Evolutionary conservation across 37 sponge, comb jelly and placozoan species (phyloP).

Genomic region (Ianthella basta): DNA sequence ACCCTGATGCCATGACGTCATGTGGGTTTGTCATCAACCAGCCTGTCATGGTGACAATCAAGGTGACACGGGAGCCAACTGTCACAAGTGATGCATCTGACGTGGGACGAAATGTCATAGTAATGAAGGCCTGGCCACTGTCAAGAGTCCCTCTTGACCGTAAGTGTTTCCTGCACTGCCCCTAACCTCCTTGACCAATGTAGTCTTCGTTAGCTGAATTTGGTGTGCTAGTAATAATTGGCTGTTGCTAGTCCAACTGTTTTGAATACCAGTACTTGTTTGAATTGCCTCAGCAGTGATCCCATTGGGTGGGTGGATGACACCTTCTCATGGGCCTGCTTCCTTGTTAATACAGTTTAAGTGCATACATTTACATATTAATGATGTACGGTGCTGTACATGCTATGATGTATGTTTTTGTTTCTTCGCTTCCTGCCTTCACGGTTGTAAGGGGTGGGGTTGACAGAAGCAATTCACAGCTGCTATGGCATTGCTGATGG

Average conservation of each 20-base stretch:
- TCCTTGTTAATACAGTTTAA: too few species aligned
- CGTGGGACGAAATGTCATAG: background rate
- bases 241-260: too few species aligned
- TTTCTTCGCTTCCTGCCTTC: too few species aligned
- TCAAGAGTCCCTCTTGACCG: constrained; percentile 47
- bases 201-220: background rate
- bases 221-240: too few species aligned
- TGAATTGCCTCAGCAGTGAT: too few species aligned
- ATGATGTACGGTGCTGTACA: too few species aligned
- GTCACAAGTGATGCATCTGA: background rate
- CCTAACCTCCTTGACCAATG: background rate
- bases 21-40: constrained; percentile 52
- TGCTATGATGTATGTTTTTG: too few species aligned
- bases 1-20: constrained; percentile 67
- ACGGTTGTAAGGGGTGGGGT: background rate
- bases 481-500: constrained; percentile 23
- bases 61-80: background rate
- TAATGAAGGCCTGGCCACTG: constrained; percentile 59
- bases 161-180: background rate
- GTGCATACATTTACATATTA: too few species aligned
- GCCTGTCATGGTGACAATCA: constrained; percentile 13
- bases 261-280: too few species aligned
- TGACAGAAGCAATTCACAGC: background rate
- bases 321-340: too few species aligned
- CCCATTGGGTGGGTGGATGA: too few species aligned